Percentiles rank a stretch among this genome's conserved stretches.
Evolutionary conservation across 2,888 invertebrate species (phyloP).

Genomic region (Congeria kusceri): DNA sequence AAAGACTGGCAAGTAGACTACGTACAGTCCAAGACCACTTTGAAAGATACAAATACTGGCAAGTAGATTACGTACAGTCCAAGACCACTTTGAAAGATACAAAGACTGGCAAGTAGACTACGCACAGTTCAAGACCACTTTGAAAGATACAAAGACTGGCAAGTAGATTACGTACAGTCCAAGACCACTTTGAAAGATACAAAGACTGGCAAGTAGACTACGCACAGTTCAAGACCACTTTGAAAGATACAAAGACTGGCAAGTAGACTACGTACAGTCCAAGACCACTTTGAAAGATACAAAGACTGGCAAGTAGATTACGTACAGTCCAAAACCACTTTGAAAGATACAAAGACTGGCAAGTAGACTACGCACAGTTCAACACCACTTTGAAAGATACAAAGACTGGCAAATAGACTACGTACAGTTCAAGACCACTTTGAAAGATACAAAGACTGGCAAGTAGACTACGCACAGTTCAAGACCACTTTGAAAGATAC

Average conservation of each 20-base stretch:
- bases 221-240: slow-evolving; percentile 91
- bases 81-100: no score
- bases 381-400: no score
- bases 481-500: no score
- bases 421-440: slow-evolving; percentile 91
- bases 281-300: no score
- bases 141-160: no score
- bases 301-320: slow-evolving; percentile 16
- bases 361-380: slow-evolving; percentile 83
- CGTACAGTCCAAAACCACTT: no score
- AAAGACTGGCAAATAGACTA: slow-evolving; percentile 16
- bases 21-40: slow-evolving; percentile 91
- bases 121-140: slow-evolving; percentile 91
- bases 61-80: slow-evolving; percentile 87
- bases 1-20: slow-evolving; percentile 16
- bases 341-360: no score
- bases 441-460: no score
- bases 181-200: no score
- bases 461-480: slow-evolving; percentile 87
- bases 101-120: slow-evolving; percentile 16
- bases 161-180: slow-evolving; percentile 87
- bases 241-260: no score
- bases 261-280: slow-evolving; percentile 87
- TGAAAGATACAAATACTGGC: no score
- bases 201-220: slow-evolving; percentile 16